Evolutionary conservation across 2,888 invertebrate genomes (phyloP).

Genomic region (Heliconius ismenius): DNA sequence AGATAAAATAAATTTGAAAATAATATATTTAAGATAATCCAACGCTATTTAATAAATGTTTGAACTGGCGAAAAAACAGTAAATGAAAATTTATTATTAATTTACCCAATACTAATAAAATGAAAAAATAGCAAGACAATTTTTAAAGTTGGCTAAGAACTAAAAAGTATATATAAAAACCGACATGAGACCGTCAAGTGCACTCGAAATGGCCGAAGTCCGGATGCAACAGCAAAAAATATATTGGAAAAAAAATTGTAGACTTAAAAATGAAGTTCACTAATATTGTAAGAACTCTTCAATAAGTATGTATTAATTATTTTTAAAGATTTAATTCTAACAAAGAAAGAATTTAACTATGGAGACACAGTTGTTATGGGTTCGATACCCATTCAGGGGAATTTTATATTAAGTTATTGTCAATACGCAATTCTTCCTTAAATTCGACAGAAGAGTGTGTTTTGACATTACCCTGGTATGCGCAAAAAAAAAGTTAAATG

Average conservation of each 20-base stretch:
- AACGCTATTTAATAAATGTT: not conserved
- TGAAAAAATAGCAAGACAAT: not conserved
- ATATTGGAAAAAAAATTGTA: conserved; percentile 9
- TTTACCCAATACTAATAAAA: not conserved
- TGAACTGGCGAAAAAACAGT: not conserved
- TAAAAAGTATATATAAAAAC: conserved; percentile 13
- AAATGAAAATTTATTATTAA: not conserved
- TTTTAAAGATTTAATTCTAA: not conserved
- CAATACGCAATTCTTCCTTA: no score
- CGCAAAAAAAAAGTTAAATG: no score
- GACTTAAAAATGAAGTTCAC: not conserved
- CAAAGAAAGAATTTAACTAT: no score
- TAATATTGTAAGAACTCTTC: not conserved
- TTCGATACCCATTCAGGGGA: no score
- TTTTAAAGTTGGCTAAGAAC: not conserved
- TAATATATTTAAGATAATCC: no score
- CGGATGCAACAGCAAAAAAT: conserved; percentile 1
- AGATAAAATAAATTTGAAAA: no score
- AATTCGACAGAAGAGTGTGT: no score
- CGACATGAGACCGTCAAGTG: conserved; percentile 24
- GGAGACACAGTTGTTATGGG: no score
- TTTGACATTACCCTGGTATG: no score
- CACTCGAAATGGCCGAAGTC: conserved; percentile 9
- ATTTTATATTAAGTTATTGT: no score
- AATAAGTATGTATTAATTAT: not conserved